Evolutionary conservation across 2,888 invertebrate genomes (phyloP).

Genomic region (Pristionchus fissidentatus): DNA sequence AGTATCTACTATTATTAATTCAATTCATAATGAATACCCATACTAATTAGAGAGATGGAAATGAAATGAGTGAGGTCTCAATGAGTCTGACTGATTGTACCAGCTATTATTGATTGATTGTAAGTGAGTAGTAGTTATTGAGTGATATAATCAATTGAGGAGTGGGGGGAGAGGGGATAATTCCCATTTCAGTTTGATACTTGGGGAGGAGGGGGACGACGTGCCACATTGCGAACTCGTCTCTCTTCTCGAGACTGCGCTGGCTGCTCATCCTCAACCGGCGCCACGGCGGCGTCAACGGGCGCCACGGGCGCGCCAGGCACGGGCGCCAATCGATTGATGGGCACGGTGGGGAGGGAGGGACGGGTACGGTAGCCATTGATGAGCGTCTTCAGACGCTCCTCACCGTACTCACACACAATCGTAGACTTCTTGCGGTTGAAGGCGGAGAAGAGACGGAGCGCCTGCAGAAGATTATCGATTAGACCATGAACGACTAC

Average conservation of each 20-base stretch:
- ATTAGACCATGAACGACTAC: neutral
- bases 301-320: neutral
- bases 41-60: constrained; percentile 27
- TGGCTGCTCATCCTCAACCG: neutral
- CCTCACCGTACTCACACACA: constrained; percentile 66
- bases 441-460: constrained; percentile 60
- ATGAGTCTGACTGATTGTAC: constrained; percentile 21
- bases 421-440: constrained; percentile 64
- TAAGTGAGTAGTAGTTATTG: constrained; percentile 41
- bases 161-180: neutral
- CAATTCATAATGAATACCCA: constrained; percentile 34
- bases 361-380: constrained; percentile 30
- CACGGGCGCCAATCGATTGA: neutral
- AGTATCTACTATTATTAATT: constrained; percentile 13
- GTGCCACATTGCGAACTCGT: constrained; percentile 1
- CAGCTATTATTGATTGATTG: constrained; percentile 16
- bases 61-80: constrained; percentile 35
- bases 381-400: constrained; percentile 56
- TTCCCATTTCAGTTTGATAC: neutral
- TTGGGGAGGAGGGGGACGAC: neutral
- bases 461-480: constrained; percentile 51
- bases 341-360: neutral
- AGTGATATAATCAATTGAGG: neutral
- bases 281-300: neutral
- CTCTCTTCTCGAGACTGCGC: constrained; percentile 35